Evolutionary conservation across 2,113 vertebrate species (phyloP).

Genomic region (Erythrocebus patas): DNA sequence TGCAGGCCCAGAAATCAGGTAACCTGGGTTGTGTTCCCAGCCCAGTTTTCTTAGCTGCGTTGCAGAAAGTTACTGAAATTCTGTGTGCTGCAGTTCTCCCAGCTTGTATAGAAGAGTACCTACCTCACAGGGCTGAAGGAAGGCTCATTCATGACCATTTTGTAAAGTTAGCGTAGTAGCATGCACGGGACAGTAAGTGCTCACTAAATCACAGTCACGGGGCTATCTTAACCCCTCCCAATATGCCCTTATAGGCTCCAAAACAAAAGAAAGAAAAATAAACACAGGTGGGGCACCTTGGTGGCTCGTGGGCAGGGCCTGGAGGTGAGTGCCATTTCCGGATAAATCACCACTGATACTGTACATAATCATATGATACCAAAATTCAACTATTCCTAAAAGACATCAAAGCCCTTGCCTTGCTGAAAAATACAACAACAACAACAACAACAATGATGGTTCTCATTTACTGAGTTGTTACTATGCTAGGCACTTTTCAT

Average conservation of each 20-base stretch:
- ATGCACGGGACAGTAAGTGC: neutral
- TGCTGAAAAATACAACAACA: neutral
- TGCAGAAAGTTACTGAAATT: neutral
- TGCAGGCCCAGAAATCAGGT: no score
- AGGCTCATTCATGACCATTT: neutral
- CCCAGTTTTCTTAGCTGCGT: neutral
- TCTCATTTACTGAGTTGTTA: neutral
- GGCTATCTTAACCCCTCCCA: no score
- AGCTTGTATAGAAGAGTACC: neutral
- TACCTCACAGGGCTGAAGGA: no score
- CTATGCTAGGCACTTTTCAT: neutral
- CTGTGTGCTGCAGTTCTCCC: neutral
- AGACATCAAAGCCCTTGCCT: neutral
- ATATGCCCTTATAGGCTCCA: neutral
- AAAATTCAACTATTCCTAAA: neutral
- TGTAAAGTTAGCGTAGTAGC: rapidly evolving
- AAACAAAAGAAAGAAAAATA: neutral
- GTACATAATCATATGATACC: neutral
- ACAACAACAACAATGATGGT: neutral
- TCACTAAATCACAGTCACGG: neutral
- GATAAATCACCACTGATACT: neutral
- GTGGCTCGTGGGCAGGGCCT: neutral
- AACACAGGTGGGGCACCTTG: neutral
- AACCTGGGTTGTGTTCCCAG: neutral
- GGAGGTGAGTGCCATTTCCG: neutral